These are phyloP conservation scores for Polymixis lichenea DNA, from an alignment of 2,888 invertebrate species.

Conservation along the genomic window DNA sequence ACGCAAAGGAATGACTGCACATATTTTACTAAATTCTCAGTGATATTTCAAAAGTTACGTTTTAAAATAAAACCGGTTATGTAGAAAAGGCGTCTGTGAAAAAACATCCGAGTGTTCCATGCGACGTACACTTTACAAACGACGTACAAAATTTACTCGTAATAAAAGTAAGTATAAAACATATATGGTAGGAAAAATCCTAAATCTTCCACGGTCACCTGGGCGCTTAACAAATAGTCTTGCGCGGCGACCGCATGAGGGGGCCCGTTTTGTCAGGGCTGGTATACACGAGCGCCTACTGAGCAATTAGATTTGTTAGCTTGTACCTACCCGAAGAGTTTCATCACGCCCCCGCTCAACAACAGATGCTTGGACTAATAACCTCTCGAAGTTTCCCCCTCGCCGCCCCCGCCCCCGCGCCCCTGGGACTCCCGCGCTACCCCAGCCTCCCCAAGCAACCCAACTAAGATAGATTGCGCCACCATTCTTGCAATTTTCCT, in stretches of 20 bases:
- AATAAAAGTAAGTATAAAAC: slow-evolving; percentile 60
- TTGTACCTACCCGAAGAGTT: slow-evolving; percentile 88
- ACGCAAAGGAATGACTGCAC: slow-evolving; percentile 57
- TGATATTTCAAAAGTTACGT: slow-evolving; percentile 53
- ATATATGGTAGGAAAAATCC: slow-evolving; percentile 65
- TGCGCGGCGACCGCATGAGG: slow-evolving; percentile 80
- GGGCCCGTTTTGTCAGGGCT: slow-evolving; percentile 86
- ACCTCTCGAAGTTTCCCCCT: slow-evolving; percentile 91
- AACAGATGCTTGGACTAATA: slow-evolving; percentile 91
- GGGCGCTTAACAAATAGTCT: slow-evolving; percentile 84
- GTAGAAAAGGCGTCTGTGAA: slow-evolving; percentile 53
- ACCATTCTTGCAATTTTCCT: slow-evolving; percentile 98
- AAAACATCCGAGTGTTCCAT: slow-evolving; percentile 56
- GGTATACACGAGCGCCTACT: slow-evolving; percentile 88
- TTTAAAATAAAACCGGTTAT: slow-evolving; percentile 56
- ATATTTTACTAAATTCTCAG: slow-evolving; percentile 52
- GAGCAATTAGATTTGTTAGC: slow-evolving; percentile 91
- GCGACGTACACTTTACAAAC: slow-evolving; percentile 52
- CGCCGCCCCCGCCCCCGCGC: slow-evolving; percentile 81
- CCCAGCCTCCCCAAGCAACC: slow-evolving; percentile 89
- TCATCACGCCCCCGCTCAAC: slow-evolving; percentile 91
- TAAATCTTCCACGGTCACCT: slow-evolving; percentile 81
- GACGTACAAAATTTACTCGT: slow-evolving; percentile 57
- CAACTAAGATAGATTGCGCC: slow-evolving; percentile 97
- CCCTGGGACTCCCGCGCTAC: slow-evolving; percentile 76